Evolutionary conservation across 2,888 invertebrate species (phyloP), one percentile per base, ranked within the genome.

Genomic region (Amiota mariae): DNA sequence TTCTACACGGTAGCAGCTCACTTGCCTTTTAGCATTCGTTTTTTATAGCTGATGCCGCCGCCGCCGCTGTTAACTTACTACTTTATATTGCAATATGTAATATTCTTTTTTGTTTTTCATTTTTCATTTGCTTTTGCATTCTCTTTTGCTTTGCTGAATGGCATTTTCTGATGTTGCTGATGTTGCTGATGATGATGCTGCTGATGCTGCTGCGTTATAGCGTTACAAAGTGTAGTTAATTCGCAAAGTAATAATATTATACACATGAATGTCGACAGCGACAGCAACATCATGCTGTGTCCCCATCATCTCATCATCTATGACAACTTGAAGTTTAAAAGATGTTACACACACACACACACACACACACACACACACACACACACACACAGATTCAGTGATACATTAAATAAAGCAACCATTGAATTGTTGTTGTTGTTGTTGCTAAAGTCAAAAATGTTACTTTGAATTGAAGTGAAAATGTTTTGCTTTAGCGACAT

Each of bases 161-260:
- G 54, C 54, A n/a, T 12, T 54, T 51, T 2, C 1, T 51, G 51
- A 13, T 54, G 54, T 1, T 54, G 54, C n/a, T 54, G 54, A n/a
- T 51, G 54, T 3, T 54, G 12, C 63, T 63, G 63, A 75, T 64
- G 61, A 51, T 18, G 36, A 8, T 47, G 68, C 73, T 46, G 12
- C 2, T 6, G 46, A 1, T 36, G 8, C 10, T 2, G 8, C 36
- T 18, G 59, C 59, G 20, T 13, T 18, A n/a, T 51, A 20, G 67
- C 51, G 54, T 68, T 66, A 71, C 77, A 76, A 76, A 74, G 79
- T 81, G 79, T 79, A 81, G 85, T 87, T 85, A 85, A 85, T 85
- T 85, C 84, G 84, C 84, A 81, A 81, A 87, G 86, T 86, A 87
- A 85, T 86, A 84, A 82, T 85, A 87, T 85, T 85, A 87, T 81